Conservation (phyloP, 2,888 invertebrate genomes). For the Melanargia galathea region DNA sequence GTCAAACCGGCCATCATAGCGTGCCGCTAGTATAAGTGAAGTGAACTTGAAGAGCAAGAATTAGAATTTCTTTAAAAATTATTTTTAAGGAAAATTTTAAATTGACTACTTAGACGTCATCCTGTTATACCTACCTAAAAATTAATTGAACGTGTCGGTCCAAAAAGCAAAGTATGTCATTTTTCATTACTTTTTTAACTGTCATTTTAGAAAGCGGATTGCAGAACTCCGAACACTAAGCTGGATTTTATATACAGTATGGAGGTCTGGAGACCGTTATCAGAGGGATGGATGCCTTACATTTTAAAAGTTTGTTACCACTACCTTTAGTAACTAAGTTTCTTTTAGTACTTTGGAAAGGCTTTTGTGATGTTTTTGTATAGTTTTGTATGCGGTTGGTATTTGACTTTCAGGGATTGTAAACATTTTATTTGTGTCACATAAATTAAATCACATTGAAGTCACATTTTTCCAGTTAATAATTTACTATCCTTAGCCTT, state of each 20-base stretch:
- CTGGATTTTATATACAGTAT: too few species aligned
- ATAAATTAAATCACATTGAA: too few species aligned
- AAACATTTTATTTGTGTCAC: conserved; percentile 5
- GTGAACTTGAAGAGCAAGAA: too few species aligned
- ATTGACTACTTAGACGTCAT: too few species aligned
- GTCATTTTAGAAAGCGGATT: not conserved
- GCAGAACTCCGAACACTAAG: not conserved
- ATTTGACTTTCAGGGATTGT: conserved; percentile 4
- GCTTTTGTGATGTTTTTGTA: conserved; percentile 15
- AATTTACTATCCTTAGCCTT: not conserved
- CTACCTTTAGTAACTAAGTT: conserved; percentile 21
- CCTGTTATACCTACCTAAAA: too few species aligned
- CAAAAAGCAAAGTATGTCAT: too few species aligned
- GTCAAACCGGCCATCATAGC: too few species aligned
- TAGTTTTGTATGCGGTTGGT: conserved; percentile 1
- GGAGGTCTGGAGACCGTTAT: not conserved
- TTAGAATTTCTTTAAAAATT: too few species aligned
- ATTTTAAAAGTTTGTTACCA: conserved; percentile 27
- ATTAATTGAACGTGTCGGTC: too few species aligned
- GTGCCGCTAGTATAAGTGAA: too few species aligned
- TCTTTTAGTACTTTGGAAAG: conserved; percentile 5
- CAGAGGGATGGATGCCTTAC: not conserved
- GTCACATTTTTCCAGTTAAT: not conserved
- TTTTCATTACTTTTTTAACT: not conserved
- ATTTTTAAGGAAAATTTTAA: too few species aligned